Base-by-base conservation (phyloP, 2,113 vertebrate species). In the Gallinago media region DNA sequence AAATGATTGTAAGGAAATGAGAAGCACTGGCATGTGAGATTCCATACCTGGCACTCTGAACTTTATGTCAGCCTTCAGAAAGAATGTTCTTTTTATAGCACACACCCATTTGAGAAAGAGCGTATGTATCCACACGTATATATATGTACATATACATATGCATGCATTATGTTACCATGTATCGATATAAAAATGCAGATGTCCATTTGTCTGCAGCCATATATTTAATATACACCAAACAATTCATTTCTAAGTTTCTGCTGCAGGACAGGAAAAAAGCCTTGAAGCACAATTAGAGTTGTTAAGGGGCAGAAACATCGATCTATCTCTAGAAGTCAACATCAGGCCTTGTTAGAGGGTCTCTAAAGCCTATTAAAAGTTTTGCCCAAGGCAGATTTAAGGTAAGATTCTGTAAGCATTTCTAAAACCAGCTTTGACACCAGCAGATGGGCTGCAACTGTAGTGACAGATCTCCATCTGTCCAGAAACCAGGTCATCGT, bases 301-400 rank as follows among this genome's bases (percentile, higher is more conserved):
- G 49, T n/a, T 67, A 94, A 56, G 22, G 61, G 25, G 17, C 49
- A 66, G 34, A 31, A 94, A 78, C 32, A 52, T 16, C 31, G n/a
- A 73, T 31, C 21, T 92, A 10, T 89, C 91, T 83, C 6, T 10
- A 46, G 46, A 76, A 81, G 66, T 49, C 68, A 81, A 40, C 29
- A 88, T 32, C 26, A 67, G 50, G 59, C 54, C 58, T 50, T 61
- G 62, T 70, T 18, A 91, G 68, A 88, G 65, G 67, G 85, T 85
- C 74, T 66, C 52, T 86, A 97, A 96, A 97, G 61, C 92, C 91
- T 89, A 76, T 95, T 97, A 94, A 93, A 85, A 92, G 68, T 93
- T 96, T 92, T 90, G 67, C 25, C 20, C 65, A 81, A 85, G 77
- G 56, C 32, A 86, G 97, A 52, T 86, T 96, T 94, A 78, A 70